Percentiles rank a stretch among this genome's conserved stretches.
phyloP scores from a whole-genome alignment of 2,888 invertebrate species.

The Melinaea menophilus region DNA sequence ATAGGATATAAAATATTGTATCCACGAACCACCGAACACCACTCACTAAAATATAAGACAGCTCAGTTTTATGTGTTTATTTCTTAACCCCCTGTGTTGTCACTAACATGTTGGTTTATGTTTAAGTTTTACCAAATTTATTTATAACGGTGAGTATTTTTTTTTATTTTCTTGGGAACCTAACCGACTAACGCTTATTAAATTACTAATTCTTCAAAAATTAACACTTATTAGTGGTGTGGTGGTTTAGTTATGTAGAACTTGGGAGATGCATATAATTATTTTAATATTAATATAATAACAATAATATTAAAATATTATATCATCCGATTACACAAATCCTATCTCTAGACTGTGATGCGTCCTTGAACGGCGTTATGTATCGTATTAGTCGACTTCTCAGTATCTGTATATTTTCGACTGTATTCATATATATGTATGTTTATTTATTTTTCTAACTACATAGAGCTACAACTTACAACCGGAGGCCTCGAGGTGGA shows the following conservation, averaged over 20 bases:
- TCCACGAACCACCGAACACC: conserved; percentile 62
- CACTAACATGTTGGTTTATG: conserved; percentile 51
- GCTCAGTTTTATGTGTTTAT: conserved; percentile 54
- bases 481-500: conserved; percentile 68
- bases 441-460: conserved; percentile 41
- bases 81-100: conserved; percentile 41
- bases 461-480: conserved; percentile 74
- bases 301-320: conserved; percentile 40
- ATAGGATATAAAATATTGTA: conserved; percentile 49
- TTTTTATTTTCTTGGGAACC: conserved; percentile 41
- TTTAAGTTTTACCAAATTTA: conserved; percentile 8
- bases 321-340: conserved; percentile 49
- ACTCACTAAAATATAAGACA: conserved; percentile 71
- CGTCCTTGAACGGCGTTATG: conserved; percentile 39
- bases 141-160: conserved; percentile 57
- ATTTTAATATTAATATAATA: conserved; percentile 29
- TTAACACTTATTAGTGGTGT: conserved; percentile 62
- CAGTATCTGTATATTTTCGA: conserved; percentile 30
- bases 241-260: conserved; percentile 59
- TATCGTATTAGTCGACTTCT: conserved; percentile 23
- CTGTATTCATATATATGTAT: conserved; percentile 33
- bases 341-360: conserved; percentile 70
- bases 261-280: conserved; percentile 30
- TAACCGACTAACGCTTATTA: conserved; percentile 60
- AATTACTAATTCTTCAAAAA: conserved; percentile 49